Percentiles rank a stretch among this genome's conserved stretches.
Evolutionary conservation across 2,797 vertebrate genomes (phyloP).

Genomic region (Sebastes taczanowskii): DNA sequence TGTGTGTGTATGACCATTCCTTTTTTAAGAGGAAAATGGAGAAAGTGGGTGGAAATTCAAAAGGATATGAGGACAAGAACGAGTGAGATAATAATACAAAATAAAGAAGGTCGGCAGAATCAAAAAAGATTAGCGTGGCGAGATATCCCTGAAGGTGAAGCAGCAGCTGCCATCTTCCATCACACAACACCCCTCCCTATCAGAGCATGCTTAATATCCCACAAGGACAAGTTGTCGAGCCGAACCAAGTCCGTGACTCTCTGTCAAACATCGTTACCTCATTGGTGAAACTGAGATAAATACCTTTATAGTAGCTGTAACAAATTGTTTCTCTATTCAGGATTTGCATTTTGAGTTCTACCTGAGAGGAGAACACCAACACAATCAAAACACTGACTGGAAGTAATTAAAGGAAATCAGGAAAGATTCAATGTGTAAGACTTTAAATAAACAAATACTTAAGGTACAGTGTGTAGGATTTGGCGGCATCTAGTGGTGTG

Average conservation of each 20-base stretch:
- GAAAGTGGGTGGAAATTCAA: not conserved
- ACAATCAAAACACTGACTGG: conserved; percentile 19
- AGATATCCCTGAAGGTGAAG: conserved; percentile 50
- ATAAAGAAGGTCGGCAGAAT: not conserved
- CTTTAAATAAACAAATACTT: conserved; percentile 31
- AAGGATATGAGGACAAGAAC: not conserved
- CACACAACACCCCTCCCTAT: conserved; percentile 57
- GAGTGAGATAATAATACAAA: not conserved
- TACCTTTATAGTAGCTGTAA: not conserved
- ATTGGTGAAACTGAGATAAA: conserved; percentile 46
- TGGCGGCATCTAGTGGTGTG: too few relatives aligned
- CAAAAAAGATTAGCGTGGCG: not conserved
- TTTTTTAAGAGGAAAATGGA: not conserved
- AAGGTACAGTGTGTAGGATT: too few relatives aligned
- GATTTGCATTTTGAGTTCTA: conserved; percentile 15
- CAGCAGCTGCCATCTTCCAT: conserved; percentile 64
- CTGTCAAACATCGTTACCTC: conserved; percentile 61
- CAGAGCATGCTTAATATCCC: conserved; percentile 53
- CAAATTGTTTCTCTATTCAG: conserved; percentile 3
- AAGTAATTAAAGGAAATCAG: conserved; percentile 47
- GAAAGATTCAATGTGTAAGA: conserved; percentile 45
- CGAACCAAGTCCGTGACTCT: conserved; percentile 30
- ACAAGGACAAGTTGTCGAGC: conserved; percentile 49
- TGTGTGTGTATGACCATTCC: not conserved
- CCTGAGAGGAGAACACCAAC: not conserved